Evolutionary conservation across 2,113 vertebrate species (phyloP), one percentile per base, ranked within the genome.

Genomic region (Indri indri): DNA sequence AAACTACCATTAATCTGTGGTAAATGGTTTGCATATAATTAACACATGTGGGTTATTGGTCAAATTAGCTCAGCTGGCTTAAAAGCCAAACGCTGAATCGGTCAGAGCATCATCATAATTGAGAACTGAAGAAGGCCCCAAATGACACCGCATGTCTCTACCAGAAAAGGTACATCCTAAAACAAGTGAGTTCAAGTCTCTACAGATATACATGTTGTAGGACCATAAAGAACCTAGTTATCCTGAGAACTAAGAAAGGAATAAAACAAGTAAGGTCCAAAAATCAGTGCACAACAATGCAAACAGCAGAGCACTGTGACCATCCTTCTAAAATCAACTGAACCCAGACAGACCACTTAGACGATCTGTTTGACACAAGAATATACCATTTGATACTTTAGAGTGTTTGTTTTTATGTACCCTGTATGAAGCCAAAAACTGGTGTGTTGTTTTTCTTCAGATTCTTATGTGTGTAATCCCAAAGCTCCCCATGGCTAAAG

Each of bases 21-120:
- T 61, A 96, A 92, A 94, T 63, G 8, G 17, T 79, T 77, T 96
- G 37, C 92, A 83, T 70, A 54, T 42, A 66, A 11, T 96, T 91
- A 85, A 68, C 22, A 61, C 34, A 65, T 50, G 13, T 32, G 37
- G 54, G 34, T 50, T 85, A 45, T 18, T 90, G 57, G 73, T 93
- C 87, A 89, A 94, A 91, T 95, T 14, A 34, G 10, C 74, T 50
- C 12, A 47, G 25, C 34, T n/a, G 8, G n/a, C n/a, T 94, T 92
- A 52, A 90, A 92, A 77, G 20, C 6, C 13, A 90, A 45, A 47
- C 8, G 1, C 25, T 88, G 3, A 88, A 65, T 88, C 37, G 54
- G 27, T 65, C 76, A 68, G 57, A 42, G 57, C 90, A 50, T 65
- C 30, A 50, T 42, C 45, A 34, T 52, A 34, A 32, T 37, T 74